Conservation (phyloP, 2,888 invertebrate species). For the Callyntrura sp. region DNA sequence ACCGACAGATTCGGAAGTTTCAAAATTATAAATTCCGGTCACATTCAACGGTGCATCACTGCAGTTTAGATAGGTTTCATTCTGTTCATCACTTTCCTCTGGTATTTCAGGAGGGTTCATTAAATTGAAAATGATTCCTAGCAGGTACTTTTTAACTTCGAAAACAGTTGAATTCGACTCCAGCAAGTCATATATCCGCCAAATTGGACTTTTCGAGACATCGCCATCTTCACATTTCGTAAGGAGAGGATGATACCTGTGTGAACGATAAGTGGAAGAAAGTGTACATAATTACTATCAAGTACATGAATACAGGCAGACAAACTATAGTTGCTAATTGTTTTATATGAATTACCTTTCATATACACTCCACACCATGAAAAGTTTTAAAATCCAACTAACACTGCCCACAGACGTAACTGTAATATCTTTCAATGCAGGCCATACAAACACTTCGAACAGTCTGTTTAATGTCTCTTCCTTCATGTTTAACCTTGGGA, state of each 20-base stretch:
- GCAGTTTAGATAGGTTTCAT: constrained; percentile 52
- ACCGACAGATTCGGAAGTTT: constrained; percentile 68
- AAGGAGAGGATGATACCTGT: constrained; percentile 76
- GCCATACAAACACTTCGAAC: constrained; percentile 93
- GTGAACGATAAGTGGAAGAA: not conserved
- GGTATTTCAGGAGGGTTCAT: constrained; percentile 69
- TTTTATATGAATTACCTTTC: constrained; percentile 87
- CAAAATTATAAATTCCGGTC: constrained; percentile 57
- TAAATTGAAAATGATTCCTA: constrained; percentile 78
- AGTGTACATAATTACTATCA: constrained; percentile 44
- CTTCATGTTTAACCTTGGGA: constrained; percentile 91
- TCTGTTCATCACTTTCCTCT: constrained; percentile 31
- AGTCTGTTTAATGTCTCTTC: constrained; percentile 90
- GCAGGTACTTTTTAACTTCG: constrained; percentile 77
- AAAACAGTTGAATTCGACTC: constrained; percentile 66
- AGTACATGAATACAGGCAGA: not conserved
- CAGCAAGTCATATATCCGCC: constrained; percentile 74
- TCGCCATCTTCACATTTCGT: constrained; percentile 68
- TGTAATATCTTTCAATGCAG: constrained; percentile 87
- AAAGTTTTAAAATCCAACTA: constrained; percentile 89
- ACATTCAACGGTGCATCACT: constrained; percentile 59
- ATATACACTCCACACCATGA: constrained; percentile 92
- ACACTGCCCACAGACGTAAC: constrained; percentile 69
- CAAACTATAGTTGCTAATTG: too few species aligned
- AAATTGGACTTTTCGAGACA: constrained; percentile 72